phyloP scores from a whole-genome alignment of 2,113 vertebrate genomes.

The Stegostoma tigrinum region DNA sequence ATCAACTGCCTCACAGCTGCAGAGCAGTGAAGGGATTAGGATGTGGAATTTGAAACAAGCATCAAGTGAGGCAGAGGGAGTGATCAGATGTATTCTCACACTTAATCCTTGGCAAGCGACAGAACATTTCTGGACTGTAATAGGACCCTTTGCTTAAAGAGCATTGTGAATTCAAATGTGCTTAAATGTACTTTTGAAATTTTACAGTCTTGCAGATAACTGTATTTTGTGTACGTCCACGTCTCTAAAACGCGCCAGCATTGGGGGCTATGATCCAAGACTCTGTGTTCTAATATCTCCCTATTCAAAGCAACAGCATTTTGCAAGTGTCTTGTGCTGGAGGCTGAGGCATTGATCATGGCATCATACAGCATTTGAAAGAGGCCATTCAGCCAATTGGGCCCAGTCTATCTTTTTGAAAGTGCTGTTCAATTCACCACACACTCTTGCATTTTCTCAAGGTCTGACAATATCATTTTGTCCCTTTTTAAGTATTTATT shows the following conservation, averaged over 20 bases:
- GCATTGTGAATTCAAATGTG: not conserved
- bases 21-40: not conserved
- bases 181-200: not conserved
- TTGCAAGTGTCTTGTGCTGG: not conserved
- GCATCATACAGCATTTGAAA: not conserved
- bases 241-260: not conserved
- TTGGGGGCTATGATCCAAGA: not conserved
- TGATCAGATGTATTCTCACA: not conserved
- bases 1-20: not conserved
- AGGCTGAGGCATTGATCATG: not conserved
- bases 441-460: not conserved
- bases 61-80: not conserved
- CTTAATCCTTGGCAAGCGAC: not conserved
- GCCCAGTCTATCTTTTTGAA: not conserved
- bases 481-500: not conserved
- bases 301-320: not conserved
- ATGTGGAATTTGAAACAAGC: not conserved
- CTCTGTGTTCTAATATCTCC: not conserved
- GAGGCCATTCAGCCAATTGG: not conserved
- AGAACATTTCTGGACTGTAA: not conserved
- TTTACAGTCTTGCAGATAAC: not conserved
- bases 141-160: not conserved
- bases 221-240: not conserved
- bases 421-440: not conserved
- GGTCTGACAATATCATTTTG: not conserved